Conservation (phyloP, 2,797 vertebrate species). For the Acrossocheilus fasciatus region DNA sequence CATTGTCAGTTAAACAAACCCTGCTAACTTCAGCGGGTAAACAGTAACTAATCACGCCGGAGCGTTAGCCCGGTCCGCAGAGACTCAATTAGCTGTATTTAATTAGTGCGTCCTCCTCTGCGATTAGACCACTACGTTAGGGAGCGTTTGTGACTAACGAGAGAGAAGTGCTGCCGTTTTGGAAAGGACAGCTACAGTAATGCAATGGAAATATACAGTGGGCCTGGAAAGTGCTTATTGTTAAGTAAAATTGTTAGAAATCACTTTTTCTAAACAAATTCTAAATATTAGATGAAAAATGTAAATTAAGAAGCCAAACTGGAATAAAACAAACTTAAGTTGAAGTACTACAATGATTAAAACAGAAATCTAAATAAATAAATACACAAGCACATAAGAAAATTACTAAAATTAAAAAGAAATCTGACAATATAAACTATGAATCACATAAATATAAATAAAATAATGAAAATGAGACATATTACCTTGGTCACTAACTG, state of each 20-base stretch:
- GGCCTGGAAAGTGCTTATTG: not conserved
- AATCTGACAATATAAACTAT: not conserved
- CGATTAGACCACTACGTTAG: constrained; percentile 55
- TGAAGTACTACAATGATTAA: not conserved
- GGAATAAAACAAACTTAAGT: not conserved
- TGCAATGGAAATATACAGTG: constrained; percentile 13
- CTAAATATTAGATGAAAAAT: not conserved
- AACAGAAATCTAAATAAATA: not conserved
- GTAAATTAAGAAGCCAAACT: not conserved
- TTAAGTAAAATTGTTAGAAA: not conserved
- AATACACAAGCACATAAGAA: not conserved
- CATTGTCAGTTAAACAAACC: constrained; percentile 54
- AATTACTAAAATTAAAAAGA: no score
- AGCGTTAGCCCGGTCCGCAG: constrained; percentile 61
- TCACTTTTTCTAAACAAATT: not conserved
- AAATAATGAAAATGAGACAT: not conserved
- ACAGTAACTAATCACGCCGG: constrained; percentile 65
- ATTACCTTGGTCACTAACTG: not conserved
- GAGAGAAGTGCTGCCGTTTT: not conserved
- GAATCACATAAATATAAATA: not conserved
- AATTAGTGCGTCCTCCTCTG: constrained; percentile 67
- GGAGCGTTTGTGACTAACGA: not conserved
- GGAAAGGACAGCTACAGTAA: not conserved
- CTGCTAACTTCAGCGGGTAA: constrained; percentile 62
- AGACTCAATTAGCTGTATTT: constrained; percentile 71